Conservation (phyloP, 2,888 invertebrate species). For the Scaptomyza cyrtandrae region DNA sequence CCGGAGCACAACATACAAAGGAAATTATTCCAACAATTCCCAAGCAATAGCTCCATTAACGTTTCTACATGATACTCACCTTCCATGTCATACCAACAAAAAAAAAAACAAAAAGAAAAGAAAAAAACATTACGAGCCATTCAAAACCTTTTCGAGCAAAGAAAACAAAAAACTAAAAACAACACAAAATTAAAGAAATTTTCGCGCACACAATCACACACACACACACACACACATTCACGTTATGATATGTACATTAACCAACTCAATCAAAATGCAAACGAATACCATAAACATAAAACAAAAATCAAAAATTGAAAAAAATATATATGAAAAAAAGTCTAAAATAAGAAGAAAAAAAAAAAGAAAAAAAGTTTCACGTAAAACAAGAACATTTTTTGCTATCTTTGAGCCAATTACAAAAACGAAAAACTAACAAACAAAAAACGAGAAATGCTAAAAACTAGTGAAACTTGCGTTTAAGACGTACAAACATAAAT, state of each 20-base stretch:
- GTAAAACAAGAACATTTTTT: slow-evolving; percentile 28
- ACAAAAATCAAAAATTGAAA: slow-evolving; percentile 42
- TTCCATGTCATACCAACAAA: slow-evolving; percentile 36
- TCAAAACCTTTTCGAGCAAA: slow-evolving; percentile 39
- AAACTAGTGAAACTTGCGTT: slow-evolving; percentile 59
- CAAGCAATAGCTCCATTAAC: slow-evolving; percentile 44
- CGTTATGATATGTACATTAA: slow-evolving; percentile 39
- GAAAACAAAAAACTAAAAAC: slow-evolving; percentile 23
- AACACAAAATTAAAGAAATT: slow-evolving; percentile 32
- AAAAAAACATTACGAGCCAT: slow-evolving; percentile 26
- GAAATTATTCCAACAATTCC: slow-evolving; percentile 21
- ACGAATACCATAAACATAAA: slow-evolving; percentile 66
- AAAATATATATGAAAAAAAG: slow-evolving; percentile 27
- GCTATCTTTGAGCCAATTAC: too few species aligned
- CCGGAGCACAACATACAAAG: slow-evolving; percentile 43
- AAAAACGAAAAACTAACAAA: too few species aligned
- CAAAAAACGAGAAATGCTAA: slow-evolving; percentile 36
- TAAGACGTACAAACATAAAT: slow-evolving; percentile 67
- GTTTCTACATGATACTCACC: slow-evolving; percentile 46
- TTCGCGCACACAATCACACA: slow-evolving; percentile 45
- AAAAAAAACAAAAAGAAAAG: slow-evolving; percentile 14
- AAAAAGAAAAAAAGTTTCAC: slow-evolving; percentile 34
- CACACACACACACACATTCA: slow-evolving; percentile 39
- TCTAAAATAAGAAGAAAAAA: not conserved
- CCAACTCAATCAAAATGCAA: slow-evolving; percentile 72